A percentile compares a stretch with the other conserved stretches of the same genome.
phyloP scores from a whole-genome alignment of 2,888 invertebrate species.

The Eubasilissa splendida region DNA sequence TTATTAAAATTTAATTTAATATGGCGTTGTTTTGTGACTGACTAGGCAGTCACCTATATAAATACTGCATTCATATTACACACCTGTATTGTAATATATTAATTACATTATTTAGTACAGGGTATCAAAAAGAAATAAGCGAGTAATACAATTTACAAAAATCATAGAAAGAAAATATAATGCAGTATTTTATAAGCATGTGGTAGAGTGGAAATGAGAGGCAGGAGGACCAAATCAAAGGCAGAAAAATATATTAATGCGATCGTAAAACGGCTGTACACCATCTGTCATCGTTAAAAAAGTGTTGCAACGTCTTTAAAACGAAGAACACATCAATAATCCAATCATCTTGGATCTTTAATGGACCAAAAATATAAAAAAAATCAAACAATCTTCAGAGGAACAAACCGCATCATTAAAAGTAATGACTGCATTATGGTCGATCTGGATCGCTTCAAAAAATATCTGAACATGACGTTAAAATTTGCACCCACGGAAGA shows the following conservation, averaged over 20 bases:
- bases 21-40: too few relatives aligned
- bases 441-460: neutral
- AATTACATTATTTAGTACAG: too few relatives aligned
- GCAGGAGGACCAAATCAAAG: neutral
- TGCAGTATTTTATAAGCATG: neutral
- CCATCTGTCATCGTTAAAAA: conserved; percentile 3
- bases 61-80: too few relatives aligned
- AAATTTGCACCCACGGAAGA: neutral
- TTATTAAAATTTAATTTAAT: too few relatives aligned
- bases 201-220: neutral
- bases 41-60: too few relatives aligned
- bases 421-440: conserved; percentile 12
- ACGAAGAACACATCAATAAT: neutral
- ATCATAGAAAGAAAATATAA: neutral
- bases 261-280: conserved; percentile 5
- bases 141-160: neutral
- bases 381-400: neutral
- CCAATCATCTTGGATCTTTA: neutral
- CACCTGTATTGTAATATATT: too few relatives aligned
- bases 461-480: neutral
- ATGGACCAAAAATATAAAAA: neutral
- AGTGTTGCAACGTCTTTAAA: neutral
- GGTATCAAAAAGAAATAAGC: too few relatives aligned
- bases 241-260: neutral
- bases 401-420: neutral